These are phyloP conservation scores for Hyposoter didymator DNA, from an alignment of 2,888 invertebrate species.

Conservation along the genomic window DNA sequence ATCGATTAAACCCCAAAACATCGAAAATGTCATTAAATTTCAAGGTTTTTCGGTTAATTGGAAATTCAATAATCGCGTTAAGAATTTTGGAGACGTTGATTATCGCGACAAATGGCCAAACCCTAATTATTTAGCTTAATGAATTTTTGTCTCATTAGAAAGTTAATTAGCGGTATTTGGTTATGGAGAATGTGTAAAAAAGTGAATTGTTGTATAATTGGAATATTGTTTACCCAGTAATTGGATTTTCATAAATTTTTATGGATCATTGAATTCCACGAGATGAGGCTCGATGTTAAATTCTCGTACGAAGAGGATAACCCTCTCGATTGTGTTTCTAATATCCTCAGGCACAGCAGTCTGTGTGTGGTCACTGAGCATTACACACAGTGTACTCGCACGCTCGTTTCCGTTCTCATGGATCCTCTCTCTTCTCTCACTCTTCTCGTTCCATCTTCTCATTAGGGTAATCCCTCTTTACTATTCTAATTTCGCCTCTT, in stretches of 20 bases:
- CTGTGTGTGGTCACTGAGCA: conserved; percentile 52
- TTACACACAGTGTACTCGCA: conserved; percentile 67
- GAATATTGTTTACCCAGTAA: background rate
- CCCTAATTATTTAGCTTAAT: background rate
- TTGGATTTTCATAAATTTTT: background rate
- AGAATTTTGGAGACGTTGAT: background rate
- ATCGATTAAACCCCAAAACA: background rate
- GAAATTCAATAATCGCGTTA: background rate
- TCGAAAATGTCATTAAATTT: background rate
- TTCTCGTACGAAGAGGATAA: conserved; percentile 47
- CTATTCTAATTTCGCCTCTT: conserved; percentile 66
- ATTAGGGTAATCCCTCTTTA: conserved; percentile 57
- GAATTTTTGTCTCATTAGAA: background rate
- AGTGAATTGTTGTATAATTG: background rate
- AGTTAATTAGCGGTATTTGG: background rate
- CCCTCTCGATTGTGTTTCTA: conserved; percentile 65
- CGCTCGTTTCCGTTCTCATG: conserved; percentile 77
- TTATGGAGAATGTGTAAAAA: background rate
- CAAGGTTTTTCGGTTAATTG: background rate
- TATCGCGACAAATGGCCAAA: background rate
- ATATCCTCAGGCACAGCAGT: conserved; percentile 37
- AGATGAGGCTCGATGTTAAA: conserved; percentile 33
- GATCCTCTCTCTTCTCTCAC: conserved; percentile 54
- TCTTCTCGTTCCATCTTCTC: conserved; percentile 31
- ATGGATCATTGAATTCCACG: conserved; percentile 21